Percentiles rank a stretch among this genome's conserved stretches.
Conservation (phyloP, 2,113 vertebrate species). For the Galbula dea region DNA sequence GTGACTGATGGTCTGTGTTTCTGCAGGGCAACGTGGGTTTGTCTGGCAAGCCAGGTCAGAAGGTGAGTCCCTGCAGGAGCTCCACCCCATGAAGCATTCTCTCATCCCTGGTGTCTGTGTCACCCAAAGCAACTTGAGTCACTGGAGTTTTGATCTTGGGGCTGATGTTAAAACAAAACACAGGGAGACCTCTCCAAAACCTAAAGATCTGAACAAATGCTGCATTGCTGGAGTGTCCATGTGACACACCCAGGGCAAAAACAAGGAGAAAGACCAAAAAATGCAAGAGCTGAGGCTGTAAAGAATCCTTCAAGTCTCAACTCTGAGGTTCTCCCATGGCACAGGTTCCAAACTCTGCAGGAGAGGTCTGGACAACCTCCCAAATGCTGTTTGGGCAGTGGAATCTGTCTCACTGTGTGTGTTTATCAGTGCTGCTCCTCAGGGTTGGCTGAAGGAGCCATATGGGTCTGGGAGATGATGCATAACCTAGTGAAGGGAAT, state of each 20-base stretch:
- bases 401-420: background rate
- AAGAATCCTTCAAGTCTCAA: background rate
- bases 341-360: background rate
- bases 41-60: slow-evolving; percentile 87
- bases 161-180: background rate
- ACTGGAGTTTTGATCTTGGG: background rate
- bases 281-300: background rate
- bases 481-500: background rate
- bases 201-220: background rate
- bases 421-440: background rate
- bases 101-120: background rate
- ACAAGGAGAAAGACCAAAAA: background rate
- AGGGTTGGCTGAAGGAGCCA: background rate
- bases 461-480: background rate
- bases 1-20: background rate
- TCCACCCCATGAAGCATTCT: fast-evolving
- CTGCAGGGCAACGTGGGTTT: slow-evolving; percentile 88
- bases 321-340: background rate
- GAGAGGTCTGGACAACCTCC: background rate
- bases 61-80: slow-evolving; percentile 62
- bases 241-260: no score
- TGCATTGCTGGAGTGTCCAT: background rate
- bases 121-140: background rate
- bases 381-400: background rate
- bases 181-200: background rate